phyloP scores from a whole-genome alignment of 2,797 vertebrate species.

The Hippocampus kuda region DNA sequence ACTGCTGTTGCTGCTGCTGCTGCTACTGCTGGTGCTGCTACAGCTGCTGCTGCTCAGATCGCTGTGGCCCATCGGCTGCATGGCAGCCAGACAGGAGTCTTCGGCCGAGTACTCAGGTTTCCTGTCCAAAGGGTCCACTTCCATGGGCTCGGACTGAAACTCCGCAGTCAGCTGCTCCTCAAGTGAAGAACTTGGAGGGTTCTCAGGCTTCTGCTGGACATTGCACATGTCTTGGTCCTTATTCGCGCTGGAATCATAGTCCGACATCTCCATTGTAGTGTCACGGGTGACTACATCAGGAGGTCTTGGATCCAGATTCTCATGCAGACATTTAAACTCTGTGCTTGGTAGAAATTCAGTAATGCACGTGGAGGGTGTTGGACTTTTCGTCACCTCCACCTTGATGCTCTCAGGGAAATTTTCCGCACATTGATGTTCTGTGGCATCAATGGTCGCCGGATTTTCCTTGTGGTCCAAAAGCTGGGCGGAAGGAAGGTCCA shows the following conservation, averaged over 20 bases:
- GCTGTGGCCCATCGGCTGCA: conserved; percentile 56
- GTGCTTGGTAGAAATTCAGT: conserved; percentile 31
- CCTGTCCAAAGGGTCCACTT: conserved; percentile 65
- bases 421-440: conserved; percentile 39
- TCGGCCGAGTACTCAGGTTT: conserved; percentile 58
- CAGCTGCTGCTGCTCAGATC: not conserved
- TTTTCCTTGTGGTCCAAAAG: conserved; percentile 54
- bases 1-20: conserved; percentile 20
- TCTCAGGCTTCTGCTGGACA: conserved; percentile 28
- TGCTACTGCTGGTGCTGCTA: conserved; percentile 53
- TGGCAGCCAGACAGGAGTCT: conserved; percentile 37
- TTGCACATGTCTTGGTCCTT: conserved; percentile 39
- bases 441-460: conserved; percentile 25
- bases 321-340: conserved; percentile 35
- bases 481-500: conserved; percentile 11
- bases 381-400: conserved; percentile 39
- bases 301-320: conserved; percentile 38
- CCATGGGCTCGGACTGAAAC: conserved; percentile 41
- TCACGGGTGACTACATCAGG: conserved; percentile 33
- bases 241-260: not conserved
- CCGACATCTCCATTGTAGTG: conserved; percentile 39
- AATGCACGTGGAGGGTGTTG: conserved; percentile 38
- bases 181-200: conserved; percentile 20
- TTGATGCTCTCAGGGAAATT: conserved; percentile 13
- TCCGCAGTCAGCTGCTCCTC: conserved; percentile 29